Base-by-base conservation (phyloP, 2,888 invertebrate genomes). In the Chrysotoxum bicinctum region DNA sequence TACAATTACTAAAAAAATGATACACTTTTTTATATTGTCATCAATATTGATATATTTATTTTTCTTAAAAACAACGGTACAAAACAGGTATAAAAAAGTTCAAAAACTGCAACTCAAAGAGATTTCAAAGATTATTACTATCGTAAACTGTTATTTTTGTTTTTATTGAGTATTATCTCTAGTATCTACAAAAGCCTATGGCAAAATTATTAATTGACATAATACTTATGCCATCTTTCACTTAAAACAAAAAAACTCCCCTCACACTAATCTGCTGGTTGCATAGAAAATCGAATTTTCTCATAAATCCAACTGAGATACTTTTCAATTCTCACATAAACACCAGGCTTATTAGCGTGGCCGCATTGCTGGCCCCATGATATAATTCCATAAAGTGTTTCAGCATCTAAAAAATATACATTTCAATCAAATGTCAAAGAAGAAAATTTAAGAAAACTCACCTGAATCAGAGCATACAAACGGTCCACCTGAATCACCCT, bases 401-500 rank as follows among this genome's bases (percentile, higher is more conserved):
- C 95, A 9, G 93, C 92, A 87, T 94, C 95, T 95, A 88, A n/a
- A 52, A 23, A 21, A 10, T 21, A 45, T 35, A 70, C 56, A 37
- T n/a, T 26, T 32, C 12, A 19, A 52, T 48, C 32, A 62, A 62
- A 70, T 14, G 30, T 37, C 19, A 50, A 66, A 16, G 23, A 35
- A 21, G 48, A 48, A 26, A 9, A 60, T 40, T 14, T 60, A 2
- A 23, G n/a, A 23, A n/a, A 82, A 72, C 68, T 68, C 88, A 94
- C 95, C 94, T 87, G 94, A 92, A 88, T 93, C 92, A 81, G 94
- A 91, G 89, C 96, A 97, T 56, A 95, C 95, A 23, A 97, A 92
- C 8, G 97, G 97, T n/a, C 97, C 97, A 26, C 97, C 97, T 43
- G 96, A 96, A 90, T 97, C 97, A 1, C 97, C 97, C 89, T 96